Conservation (phyloP, 1,140 invertebrate species). For the Euschistus heros region DNA sequence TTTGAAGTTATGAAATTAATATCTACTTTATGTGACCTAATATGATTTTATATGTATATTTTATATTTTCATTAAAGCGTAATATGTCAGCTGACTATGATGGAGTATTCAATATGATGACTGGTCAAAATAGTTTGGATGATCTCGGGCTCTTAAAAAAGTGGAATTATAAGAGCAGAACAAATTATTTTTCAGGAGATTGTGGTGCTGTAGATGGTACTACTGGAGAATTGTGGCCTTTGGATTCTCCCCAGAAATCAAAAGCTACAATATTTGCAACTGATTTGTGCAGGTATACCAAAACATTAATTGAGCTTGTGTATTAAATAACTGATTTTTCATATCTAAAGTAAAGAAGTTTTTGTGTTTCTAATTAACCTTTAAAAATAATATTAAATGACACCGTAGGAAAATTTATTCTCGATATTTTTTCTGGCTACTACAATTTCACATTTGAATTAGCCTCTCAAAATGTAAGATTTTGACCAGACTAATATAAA, state of each 20-base stretch:
- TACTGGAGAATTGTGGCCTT: constrained; percentile 65
- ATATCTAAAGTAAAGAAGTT: too few relatives aligned
- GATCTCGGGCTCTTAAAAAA: constrained; percentile 51
- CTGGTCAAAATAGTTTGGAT: constrained; percentile 45
- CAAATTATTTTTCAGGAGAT: constrained; percentile 46
- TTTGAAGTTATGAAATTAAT: too few relatives aligned
- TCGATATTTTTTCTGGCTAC: too few relatives aligned
- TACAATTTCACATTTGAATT: too few relatives aligned
- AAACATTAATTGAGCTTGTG: neutral
- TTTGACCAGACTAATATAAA: too few relatives aligned
- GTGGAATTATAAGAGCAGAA: constrained; percentile 57
- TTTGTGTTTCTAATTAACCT: too few relatives aligned
- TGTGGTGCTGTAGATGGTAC: constrained; percentile 52
- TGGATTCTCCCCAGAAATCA: constrained; percentile 42
- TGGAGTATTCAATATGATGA: constrained; percentile 61
- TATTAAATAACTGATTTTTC: too few relatives aligned
- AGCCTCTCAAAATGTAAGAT: too few relatives aligned
- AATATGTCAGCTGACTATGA: constrained; percentile 59
- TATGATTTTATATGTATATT: too few relatives aligned
- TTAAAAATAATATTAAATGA: too few relatives aligned
- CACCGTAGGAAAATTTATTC: too few relatives aligned
- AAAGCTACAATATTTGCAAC: constrained; percentile 47
- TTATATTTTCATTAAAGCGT: constrained; percentile 47
- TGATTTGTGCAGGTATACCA: constrained; percentile 51
- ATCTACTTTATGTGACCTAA: too few relatives aligned